Evolutionary conservation across 2,797 vertebrate genomes (phyloP).

Genomic region (Anas flavirostris): DNA sequence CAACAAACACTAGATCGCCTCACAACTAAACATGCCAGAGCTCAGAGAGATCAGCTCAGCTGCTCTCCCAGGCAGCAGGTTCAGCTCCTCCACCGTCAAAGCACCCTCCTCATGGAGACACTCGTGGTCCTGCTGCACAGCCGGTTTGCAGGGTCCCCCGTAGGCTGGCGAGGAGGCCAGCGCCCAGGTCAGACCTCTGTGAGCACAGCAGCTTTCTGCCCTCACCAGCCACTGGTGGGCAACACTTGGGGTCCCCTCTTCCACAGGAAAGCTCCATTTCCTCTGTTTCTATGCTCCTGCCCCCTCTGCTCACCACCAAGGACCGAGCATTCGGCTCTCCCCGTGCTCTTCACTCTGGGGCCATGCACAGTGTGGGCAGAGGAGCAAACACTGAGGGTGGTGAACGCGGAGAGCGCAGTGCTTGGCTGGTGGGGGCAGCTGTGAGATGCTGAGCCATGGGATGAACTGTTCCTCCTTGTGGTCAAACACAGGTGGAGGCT

Average conservation of each 20-base stretch:
- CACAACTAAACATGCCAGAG: neutral
- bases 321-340: neutral
- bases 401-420: neutral
- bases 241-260: neutral
- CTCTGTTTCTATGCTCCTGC: neutral
- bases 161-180: neutral
- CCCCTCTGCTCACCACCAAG: fast-evolving
- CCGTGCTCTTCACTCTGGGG: neutral
- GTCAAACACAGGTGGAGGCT: neutral
- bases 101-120: neutral
- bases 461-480: neutral
- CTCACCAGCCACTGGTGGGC: neutral
- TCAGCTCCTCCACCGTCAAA: neutral
- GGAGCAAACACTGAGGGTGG: neutral
- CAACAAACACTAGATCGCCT: neutral
- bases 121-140: neutral
- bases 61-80: neutral
- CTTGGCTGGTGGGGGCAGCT: neutral
- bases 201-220: neutral
- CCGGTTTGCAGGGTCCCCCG: neutral
- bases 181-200: fast-evolving
- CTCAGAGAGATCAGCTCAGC: neutral
- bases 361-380: fast-evolving
- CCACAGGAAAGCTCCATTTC: neutral
- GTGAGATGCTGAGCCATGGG: neutral